These are phyloP conservation scores for Myopa tessellatipennis DNA, from an alignment of 2,888 invertebrate species.

Conservation along the genomic window DNA sequence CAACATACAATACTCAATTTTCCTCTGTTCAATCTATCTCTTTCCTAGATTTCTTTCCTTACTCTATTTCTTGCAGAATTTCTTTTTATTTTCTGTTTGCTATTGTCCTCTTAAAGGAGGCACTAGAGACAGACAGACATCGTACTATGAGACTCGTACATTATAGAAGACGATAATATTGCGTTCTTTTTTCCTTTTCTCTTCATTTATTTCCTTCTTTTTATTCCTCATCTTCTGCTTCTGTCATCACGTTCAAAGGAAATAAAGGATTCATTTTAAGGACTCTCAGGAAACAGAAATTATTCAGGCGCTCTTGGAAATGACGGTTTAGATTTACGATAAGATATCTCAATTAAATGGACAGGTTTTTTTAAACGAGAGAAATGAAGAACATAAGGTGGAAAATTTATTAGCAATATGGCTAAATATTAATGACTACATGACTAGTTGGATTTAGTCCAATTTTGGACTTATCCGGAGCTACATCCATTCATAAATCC, in stretches of 20 bases:
- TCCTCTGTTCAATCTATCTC: not conserved
- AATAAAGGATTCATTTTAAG: not conserved
- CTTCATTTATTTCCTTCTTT: not conserved
- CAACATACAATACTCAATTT: conserved; percentile 10
- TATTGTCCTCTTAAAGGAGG: conserved; percentile 22
- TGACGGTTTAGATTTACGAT: not conserved
- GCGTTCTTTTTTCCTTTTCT: not conserved
- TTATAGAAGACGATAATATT: not conserved
- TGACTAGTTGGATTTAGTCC: too few relatives aligned
- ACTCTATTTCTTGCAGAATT: not conserved
- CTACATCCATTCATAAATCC: too few relatives aligned
- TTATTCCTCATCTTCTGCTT: not conserved
- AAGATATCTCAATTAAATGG: too few relatives aligned
- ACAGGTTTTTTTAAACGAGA: too few relatives aligned
- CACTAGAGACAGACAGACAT: conserved; percentile 9
- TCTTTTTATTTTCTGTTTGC: not conserved
- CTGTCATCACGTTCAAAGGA: not conserved
- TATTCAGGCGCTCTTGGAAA: not conserved
- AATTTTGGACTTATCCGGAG: too few relatives aligned
- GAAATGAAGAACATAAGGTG: too few relatives aligned
- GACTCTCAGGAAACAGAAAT: not conserved
- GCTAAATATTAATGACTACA: too few relatives aligned
- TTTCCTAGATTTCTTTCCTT: not conserved
- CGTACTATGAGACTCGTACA: not conserved
- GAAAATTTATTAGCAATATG: too few relatives aligned